A percentile compares a stretch with the other conserved stretches of the same genome.
phyloP scores from a whole-genome alignment of 2,797 vertebrate species.

The Artibeus lituratus region DNA sequence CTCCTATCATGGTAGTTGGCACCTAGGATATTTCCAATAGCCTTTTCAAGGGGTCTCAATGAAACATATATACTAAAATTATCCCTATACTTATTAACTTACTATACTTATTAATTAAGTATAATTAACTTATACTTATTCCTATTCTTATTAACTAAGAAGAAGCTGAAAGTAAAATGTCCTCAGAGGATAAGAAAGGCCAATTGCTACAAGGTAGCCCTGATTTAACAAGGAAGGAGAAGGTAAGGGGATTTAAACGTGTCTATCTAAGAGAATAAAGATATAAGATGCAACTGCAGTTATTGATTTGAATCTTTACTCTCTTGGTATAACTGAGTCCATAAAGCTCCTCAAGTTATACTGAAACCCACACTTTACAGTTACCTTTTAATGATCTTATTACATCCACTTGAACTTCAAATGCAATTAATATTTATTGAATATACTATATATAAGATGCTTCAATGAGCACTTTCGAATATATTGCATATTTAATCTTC shows the following conservation, averaged over 20 bases:
- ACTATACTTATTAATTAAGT: no score
- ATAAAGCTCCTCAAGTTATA: neutral
- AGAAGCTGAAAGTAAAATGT: neutral
- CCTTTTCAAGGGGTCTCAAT: neutral
- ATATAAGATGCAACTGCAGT: neutral
- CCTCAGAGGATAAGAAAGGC: neutral
- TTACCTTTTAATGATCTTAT: neutral
- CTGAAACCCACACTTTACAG: neutral
- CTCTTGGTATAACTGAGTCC: neutral
- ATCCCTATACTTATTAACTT: neutral
- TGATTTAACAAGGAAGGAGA: constrained; percentile 9
- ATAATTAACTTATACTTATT: neutral
- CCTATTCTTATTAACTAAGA: neutral
- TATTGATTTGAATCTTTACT: constrained; percentile 7
- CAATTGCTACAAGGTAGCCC: neutral
- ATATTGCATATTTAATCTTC: constrained; percentile 14
- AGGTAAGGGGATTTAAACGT: neutral
- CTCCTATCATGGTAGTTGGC: neutral
- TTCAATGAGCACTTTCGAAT: neutral
- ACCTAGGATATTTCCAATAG: neutral
- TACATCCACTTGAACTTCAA: neutral
- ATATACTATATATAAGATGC: neutral
- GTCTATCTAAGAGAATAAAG: constrained; percentile 6
- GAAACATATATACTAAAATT: neutral
- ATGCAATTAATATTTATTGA: neutral